A percentile compares a stretch with the other conserved stretches of the same genome.
Evolutionary conservation across 2,888 invertebrate genomes (phyloP).

Genomic region (Epinotia demarniana): DNA sequence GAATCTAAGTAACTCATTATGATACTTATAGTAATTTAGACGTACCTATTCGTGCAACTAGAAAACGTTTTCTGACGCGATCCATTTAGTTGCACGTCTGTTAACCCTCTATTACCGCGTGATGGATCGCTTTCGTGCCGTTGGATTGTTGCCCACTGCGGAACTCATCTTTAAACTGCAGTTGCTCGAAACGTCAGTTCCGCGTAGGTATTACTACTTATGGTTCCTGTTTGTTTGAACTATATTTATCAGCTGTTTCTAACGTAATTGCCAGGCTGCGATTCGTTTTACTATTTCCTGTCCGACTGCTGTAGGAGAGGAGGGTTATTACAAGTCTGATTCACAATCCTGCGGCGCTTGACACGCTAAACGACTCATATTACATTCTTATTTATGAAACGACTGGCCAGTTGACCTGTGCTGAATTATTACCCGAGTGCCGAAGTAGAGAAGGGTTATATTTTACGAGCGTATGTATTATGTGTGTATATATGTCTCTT

Average conservation of each 20-base stretch:
- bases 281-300: too few species aligned
- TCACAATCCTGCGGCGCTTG: too few species aligned
- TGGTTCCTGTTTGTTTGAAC: not conserved
- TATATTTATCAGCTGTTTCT: not conserved
- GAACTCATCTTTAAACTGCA: constrained; percentile 21
- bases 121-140: constrained; percentile 10
- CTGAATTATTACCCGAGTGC: too few species aligned
- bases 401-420: too few species aligned
- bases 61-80: constrained; percentile 12
- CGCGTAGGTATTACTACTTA: not conserved
- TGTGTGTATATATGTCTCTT: too few species aligned
- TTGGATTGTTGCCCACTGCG: constrained; percentile 24
- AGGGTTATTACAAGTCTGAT: too few species aligned
- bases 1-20: not conserved
- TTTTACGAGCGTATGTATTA: too few species aligned
- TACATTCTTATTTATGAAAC: too few species aligned
- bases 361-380: too few species aligned
- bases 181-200: constrained; percentile 12
- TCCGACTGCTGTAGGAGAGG: too few species aligned
- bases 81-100: constrained; percentile 20
- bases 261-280: not conserved
- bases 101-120: constrained; percentile 14
- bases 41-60: not conserved
- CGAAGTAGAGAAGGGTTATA: too few species aligned
- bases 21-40: not conserved